Conservation (phyloP, 2,113 vertebrate species). For the Erpornis zantholeuca region DNA sequence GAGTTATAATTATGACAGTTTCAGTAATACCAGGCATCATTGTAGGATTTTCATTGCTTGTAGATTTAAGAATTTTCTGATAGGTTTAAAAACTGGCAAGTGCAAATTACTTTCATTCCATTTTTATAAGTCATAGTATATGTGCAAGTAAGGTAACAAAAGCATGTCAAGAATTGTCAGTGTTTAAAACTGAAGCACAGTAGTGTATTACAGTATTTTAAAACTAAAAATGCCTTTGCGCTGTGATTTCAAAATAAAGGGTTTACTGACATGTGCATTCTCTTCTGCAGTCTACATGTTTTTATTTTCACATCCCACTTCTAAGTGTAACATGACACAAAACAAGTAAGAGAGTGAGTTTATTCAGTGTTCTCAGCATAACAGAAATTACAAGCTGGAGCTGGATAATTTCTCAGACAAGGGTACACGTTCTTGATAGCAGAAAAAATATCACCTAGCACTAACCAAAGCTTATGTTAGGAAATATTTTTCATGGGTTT, state of each 20-base stretch:
- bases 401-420: neutral
- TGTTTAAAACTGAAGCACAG: neutral
- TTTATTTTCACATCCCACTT: neutral
- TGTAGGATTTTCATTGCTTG: neutral
- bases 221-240: neutral
- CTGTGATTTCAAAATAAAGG: neutral
- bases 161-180: neutral
- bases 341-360: neutral
- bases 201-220: neutral
- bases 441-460: neutral
- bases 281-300: neutral
- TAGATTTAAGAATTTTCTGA: neutral
- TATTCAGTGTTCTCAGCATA: neutral
- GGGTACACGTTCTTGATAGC: neutral
- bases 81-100: neutral
- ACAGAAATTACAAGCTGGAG: neutral
- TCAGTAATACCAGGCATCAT: neutral
- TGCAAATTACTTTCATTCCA: neutral
- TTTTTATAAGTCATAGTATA: neutral
- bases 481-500: neutral
- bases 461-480: neutral
- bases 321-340: neutral
- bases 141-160: neutral
- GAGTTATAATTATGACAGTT: neutral
- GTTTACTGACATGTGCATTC: neutral